phyloP scores from a whole-genome alignment of 2,888 invertebrate genomes.

The Celastrina argiolus region DNA sequence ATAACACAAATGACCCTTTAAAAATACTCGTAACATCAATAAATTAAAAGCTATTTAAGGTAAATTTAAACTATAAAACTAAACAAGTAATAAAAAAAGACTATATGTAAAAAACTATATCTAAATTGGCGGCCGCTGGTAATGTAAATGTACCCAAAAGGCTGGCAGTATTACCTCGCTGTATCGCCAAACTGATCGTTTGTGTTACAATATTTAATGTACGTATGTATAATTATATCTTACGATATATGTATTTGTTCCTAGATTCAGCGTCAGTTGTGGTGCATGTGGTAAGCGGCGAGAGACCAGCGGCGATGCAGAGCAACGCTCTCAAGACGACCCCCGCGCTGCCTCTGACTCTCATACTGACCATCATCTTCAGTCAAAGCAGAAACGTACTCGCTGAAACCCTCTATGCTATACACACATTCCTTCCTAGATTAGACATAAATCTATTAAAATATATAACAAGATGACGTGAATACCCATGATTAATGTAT shows the following conservation, averaged over 20 bases:
- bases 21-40: too few species aligned
- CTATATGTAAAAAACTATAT: too few species aligned
- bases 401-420: constrained; percentile 17
- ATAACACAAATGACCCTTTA: too few species aligned
- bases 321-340: constrained; percentile 48
- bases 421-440: neutral
- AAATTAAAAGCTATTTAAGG: too few species aligned
- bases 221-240: too few species aligned
- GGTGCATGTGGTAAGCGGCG: constrained; percentile 89
- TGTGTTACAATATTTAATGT: too few species aligned
- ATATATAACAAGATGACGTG: constrained; percentile 23
- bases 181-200: too few species aligned
- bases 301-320: constrained; percentile 82
- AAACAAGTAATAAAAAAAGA: too few species aligned
- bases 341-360: constrained; percentile 40
- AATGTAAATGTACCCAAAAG: too few species aligned
- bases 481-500: neutral
- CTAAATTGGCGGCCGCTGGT: too few species aligned
- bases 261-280: constrained; percentile 88
- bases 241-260: constrained; percentile 13
- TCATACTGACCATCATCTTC: constrained; percentile 41
- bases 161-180: too few species aligned
- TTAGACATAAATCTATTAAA: constrained; percentile 14
- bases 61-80: too few species aligned
- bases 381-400: constrained; percentile 40